Evolutionary conservation across 2,113 vertebrate species (phyloP).

Genomic region (Sciurus niger): DNA sequence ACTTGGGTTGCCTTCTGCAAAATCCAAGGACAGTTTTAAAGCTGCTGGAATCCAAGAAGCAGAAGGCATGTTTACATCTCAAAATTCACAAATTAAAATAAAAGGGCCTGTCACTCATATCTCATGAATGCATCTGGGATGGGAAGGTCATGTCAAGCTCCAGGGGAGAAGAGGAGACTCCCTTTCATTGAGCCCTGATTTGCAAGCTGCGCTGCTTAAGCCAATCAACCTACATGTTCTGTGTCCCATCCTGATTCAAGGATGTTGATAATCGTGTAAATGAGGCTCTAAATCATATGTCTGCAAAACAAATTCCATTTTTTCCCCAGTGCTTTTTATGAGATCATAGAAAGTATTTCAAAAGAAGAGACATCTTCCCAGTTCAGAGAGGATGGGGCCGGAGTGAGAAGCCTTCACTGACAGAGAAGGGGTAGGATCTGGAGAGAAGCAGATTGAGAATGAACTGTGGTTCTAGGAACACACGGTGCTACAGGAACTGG

Average conservation of each 20-base stretch:
- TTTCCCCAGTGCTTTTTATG: not conserved
- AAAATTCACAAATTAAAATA: constrained; percentile 35
- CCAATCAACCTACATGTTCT: not conserved
- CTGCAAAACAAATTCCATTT: not conserved
- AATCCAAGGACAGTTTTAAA: constrained; percentile 58
- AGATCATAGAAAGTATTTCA: not conserved
- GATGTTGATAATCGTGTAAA: not conserved
- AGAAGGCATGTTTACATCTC: not conserved
- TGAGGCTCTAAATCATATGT: constrained; percentile 5
- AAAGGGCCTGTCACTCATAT: not conserved
- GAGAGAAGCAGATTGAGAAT: not conserved
- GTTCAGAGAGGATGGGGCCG: not conserved
- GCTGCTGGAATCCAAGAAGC: constrained; percentile 32
- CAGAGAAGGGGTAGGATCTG: not conserved
- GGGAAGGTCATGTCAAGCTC: not conserved
- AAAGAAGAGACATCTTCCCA: not conserved
- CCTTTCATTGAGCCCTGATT: not conserved
- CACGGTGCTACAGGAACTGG: not conserved
- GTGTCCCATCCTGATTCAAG: not conserved
- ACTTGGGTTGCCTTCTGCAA: not conserved
- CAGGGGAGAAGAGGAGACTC: not conserved
- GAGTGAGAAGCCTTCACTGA: not conserved
- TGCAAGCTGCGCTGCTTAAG: not conserved
- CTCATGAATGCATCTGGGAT: not conserved
- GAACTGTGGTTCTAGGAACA: not conserved